Evolutionary conservation across 2,797 vertebrate species (phyloP), one percentile per base, ranked within the genome.

Genomic region (Moxostoma hubbsi): DNA sequence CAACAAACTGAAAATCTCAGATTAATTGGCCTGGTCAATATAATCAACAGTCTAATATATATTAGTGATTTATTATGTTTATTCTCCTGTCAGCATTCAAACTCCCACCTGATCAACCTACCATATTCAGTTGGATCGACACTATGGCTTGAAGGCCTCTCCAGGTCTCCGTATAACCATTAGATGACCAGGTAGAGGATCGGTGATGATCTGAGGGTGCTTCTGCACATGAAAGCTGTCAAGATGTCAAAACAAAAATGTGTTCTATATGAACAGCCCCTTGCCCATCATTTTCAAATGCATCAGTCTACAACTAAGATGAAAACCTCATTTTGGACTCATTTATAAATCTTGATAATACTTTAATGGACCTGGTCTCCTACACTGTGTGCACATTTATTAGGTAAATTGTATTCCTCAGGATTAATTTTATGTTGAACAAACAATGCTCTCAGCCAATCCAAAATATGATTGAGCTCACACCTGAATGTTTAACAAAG

Each of bases 51-150:
- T 9, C 9, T 4, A 9, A 59, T 59, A 15, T 9, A 16, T 61
- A 11, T 10, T 36, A 36, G 18, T 49, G 47, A 49, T 9, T 15
- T 2, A 58, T 58, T 15, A 9, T 58, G 36, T 36, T 36, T 36
- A 36, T 36, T 36, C 36, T 9, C 15, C 15, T 58, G 18, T 61
- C 55, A 49, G 11, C 73, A 24, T 66, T 75, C 49, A 57, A 66
- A 57, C 63, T 10, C 64, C 45, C 63, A 66, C 73, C 73, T 75
- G 73, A 75, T 47, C 53, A 57, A 47, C 51, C 61, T 55, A 53
- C 51, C 63, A 4, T 46, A 3, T n/a, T 16, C 73, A 36, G 51
- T 49, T 18, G 43, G 36, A 55, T 75, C 24, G 1, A 36, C 36
- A 36, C 36, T 36, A 4, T 36, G 36, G 36, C 36, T 36, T 36